Percentiles rank a stretch among this genome's conserved stretches.
Evolutionary conservation across 2,888 invertebrate species (phyloP).

Genomic region (Aleiodes alternator): DNA sequence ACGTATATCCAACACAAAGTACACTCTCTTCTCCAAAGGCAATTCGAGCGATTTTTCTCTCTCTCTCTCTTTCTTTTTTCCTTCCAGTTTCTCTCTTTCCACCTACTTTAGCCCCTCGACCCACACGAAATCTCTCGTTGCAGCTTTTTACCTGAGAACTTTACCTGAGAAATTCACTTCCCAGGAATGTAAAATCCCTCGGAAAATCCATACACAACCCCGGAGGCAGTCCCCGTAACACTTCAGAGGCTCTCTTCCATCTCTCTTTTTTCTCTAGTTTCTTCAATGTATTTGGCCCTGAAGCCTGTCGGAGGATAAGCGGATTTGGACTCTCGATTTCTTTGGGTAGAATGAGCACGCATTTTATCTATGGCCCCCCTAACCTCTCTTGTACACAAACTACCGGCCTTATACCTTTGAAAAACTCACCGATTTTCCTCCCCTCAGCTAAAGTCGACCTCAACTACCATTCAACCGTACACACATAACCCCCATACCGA

Average conservation of each 20-base stretch:
- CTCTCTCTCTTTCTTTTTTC: slow-evolving; percentile 35
- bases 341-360: slow-evolving; percentile 55
- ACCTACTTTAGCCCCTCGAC: background rate
- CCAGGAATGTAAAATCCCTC: slow-evolving; percentile 64
- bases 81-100: slow-evolving; percentile 11
- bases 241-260: slow-evolving; percentile 57
- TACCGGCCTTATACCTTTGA: slow-evolving; percentile 19
- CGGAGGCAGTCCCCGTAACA: slow-evolving; percentile 20
- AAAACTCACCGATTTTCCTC: background rate
- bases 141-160: slow-evolving; percentile 64
- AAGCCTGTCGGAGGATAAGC: slow-evolving; percentile 65
- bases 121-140: slow-evolving; percentile 41
- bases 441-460: slow-evolving; percentile 39
- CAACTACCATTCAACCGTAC: slow-evolving; percentile 33
- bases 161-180: slow-evolving; percentile 65
- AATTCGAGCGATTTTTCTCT: slow-evolving; percentile 45
- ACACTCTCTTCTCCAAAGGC: slow-evolving; percentile 47
- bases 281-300: slow-evolving; percentile 17
- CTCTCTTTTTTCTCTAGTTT: background rate
- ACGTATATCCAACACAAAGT: slow-evolving; percentile 43
- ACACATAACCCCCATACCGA: slow-evolving; percentile 8
- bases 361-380: slow-evolving; percentile 27
- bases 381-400: slow-evolving; percentile 15
- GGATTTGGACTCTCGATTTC: slow-evolving; percentile 67
- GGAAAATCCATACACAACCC: slow-evolving; percentile 63